Conservation (phyloP, 2,797 vertebrate species). For the Coendou prehensilis region DNA sequence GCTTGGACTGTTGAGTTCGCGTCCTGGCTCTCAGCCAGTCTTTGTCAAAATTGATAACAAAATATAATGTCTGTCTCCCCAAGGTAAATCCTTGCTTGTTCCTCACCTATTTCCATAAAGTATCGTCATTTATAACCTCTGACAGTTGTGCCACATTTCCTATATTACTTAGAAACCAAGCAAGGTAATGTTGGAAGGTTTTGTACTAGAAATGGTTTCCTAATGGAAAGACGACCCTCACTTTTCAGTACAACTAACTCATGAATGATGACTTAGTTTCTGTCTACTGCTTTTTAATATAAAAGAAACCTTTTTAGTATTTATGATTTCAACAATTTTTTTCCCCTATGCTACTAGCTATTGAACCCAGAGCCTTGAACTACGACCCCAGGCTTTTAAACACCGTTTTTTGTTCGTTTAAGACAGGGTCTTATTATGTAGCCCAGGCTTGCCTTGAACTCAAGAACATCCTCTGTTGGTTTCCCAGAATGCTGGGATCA, state of each 20-base stretch:
- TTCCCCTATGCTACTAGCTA: background rate
- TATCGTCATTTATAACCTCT: slow-evolving; percentile 40
- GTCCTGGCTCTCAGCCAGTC: background rate
- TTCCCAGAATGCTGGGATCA: background rate
- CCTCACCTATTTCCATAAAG: slow-evolving; percentile 25
- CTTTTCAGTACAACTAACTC: slow-evolving; percentile 51
- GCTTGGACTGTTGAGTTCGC: background rate
- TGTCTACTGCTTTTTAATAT: slow-evolving; percentile 23
- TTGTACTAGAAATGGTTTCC: slow-evolving; percentile 51
- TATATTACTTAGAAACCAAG: background rate
- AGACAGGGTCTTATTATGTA: background rate
- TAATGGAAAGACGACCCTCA: background rate
- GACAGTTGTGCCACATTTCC: slow-evolving; percentile 61
- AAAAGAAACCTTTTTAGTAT: slow-evolving; percentile 37
- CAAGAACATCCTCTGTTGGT: background rate
- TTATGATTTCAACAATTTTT: slow-evolving; percentile 44
- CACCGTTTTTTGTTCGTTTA: background rate
- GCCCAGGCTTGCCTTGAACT: background rate
- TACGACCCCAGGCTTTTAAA: background rate
- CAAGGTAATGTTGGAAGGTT: background rate
- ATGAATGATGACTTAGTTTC: slow-evolving; percentile 61
- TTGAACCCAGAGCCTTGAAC: background rate
- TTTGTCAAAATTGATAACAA: slow-evolving; percentile 52
- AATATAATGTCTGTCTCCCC: slow-evolving; percentile 37
- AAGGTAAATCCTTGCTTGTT: slow-evolving; percentile 28